Evolutionary conservation across 2,113 vertebrate species (phyloP).

Genomic region (Dipodomys merriami): DNA sequence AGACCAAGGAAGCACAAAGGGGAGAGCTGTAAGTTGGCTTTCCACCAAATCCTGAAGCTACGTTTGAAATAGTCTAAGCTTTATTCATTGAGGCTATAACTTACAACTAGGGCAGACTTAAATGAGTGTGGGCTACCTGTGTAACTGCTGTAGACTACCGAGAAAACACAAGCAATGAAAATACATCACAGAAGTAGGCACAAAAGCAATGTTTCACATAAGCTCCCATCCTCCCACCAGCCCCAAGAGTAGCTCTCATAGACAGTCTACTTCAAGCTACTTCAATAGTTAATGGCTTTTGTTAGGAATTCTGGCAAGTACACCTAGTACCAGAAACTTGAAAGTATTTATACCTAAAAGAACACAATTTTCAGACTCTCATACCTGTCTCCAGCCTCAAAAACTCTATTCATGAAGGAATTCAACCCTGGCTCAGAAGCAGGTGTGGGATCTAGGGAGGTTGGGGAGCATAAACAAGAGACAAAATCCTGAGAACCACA

Average conservation of each 20-base stretch:
- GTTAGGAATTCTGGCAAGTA: neutral
- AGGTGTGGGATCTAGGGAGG: too few species aligned
- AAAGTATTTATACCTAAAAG: slow-evolving; percentile 54
- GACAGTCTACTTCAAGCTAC: slow-evolving; percentile 21
- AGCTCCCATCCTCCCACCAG: neutral
- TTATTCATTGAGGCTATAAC: neutral
- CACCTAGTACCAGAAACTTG: neutral
- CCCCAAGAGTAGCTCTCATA: neutral
- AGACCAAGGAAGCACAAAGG: neutral
- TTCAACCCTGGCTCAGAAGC: too few species aligned
- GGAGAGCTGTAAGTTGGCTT: neutral
- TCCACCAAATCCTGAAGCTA: neutral
- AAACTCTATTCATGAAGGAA: neutral
- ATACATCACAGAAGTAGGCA: neutral
- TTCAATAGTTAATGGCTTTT: slow-evolving; percentile 23
- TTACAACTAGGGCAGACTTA: neutral
- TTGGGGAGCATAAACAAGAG: too few species aligned
- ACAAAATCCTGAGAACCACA: too few species aligned
- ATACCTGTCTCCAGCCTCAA: neutral
- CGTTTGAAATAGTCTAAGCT: neutral
- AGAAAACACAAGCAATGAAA: neutral
- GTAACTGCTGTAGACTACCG: neutral
- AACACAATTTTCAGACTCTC: neutral
- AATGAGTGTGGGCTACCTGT: neutral
- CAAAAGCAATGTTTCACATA: neutral